Base-by-base conservation (phyloP, 2,797 vertebrate genomes). In the Peromyscus nudipes region DNA sequence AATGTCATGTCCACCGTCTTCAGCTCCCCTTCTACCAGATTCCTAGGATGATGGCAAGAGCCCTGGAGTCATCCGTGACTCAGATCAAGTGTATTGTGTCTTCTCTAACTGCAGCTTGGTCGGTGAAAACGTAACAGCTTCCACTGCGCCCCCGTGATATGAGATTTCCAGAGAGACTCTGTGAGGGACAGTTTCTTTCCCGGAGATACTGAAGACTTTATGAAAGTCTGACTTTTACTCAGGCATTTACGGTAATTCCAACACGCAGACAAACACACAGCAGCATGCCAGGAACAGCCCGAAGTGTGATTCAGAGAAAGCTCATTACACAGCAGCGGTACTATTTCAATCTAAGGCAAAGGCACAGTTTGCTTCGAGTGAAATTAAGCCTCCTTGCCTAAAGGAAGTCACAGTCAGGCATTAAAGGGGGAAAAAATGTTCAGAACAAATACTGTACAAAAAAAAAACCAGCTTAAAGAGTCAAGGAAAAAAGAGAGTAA, bases 331-430 rank as follows among this genome's bases (percentile, higher is more conserved):
- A 91, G 84, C 49, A 40, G 62, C 4, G 19, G 37, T 37, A 10
- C 69, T 81, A 19, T 64, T 82, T 46, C 49, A 77, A 31, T 80
- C 89, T 52, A 64, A 95, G 89, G 76, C 75, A 76, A 85, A 79
- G 80, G 81, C 79, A 57, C 34, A 21, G 88, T 93, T 67, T 80
- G 91, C 80, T 67, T 67, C 60, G 17, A 94, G 34, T 4, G 11
- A 95, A 96, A 93, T 46, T 71, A 77, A 91, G 75, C 79, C 55
- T 69, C 75, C 77, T 76, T 73, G 86, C 49, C 84, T 23, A 93
- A 85, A 12, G 34, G 87, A 91, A 89, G 31, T 40, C 89, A 57
- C 29, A 1, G 10, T 17, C 62, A 79, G 65, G 73, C 40, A 21
- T 12, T 23, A 6, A 80, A 80, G 43, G 75, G 13, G 40, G 34